Percentiles rank a stretch among this genome's conserved stretches.
These are phyloP conservation scores for Rhinichthys osculus DNA, from an alignment of 2,797 vertebrate species.

Conservation along the genomic window DNA sequence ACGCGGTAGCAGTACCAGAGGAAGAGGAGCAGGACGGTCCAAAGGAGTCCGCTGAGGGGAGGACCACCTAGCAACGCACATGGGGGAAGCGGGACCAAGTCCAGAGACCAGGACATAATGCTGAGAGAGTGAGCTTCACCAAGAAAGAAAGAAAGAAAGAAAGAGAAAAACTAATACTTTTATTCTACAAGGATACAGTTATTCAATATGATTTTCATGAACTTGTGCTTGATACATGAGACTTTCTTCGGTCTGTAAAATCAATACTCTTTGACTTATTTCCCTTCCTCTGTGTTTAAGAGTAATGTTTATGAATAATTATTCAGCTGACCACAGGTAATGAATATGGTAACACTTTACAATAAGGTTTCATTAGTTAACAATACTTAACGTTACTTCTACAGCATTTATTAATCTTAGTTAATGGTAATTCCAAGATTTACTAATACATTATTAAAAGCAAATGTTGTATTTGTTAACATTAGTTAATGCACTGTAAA, in stretches of 20 bases:
- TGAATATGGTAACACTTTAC: too few species aligned
- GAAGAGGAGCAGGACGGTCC: slow-evolving; percentile 85
- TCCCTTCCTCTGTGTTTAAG: not conserved
- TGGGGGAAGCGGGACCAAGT: slow-evolving; percentile 75
- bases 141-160: slow-evolving; percentile 16
- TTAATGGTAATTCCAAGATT: too few species aligned
- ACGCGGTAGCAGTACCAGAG: slow-evolving; percentile 91
- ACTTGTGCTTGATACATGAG: not conserved
- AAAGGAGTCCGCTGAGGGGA: slow-evolving; percentile 84
- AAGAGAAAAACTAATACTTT: not conserved
- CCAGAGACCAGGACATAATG: slow-evolving; percentile 74
- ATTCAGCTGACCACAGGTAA: not conserved
- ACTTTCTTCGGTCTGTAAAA: not conserved
- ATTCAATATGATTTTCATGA: not conserved
- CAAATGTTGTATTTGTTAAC: too few species aligned
- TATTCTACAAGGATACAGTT: too few species aligned
- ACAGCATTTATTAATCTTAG: too few species aligned
- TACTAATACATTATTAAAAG: too few species aligned
- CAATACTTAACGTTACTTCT: too few species aligned
- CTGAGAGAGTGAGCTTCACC: slow-evolving; percentile 46
- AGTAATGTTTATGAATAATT: not conserved
- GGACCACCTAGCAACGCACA: slow-evolving; percentile 77
- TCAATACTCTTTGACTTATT: not conserved
- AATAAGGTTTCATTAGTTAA: too few species aligned
- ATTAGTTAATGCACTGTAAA: too few species aligned